Percentiles rank a stretch among this genome's conserved stretches.
Evolutionary conservation across 2,113 vertebrate genomes (phyloP).

Genomic region (Cervus canadensis): DNA sequence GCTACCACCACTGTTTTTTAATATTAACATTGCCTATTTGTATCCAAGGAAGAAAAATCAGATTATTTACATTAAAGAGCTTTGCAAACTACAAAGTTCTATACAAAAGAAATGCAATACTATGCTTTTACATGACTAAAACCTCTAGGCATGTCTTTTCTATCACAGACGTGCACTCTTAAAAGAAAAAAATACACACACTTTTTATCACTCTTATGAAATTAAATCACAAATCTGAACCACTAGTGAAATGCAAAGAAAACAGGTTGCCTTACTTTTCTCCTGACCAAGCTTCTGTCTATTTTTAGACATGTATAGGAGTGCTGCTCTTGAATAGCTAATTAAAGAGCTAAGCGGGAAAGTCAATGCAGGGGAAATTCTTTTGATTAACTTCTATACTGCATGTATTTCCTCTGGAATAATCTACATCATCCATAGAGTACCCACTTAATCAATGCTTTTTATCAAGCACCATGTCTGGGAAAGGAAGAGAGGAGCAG

Average conservation of each 20-base stretch:
- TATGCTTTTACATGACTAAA: background rate
- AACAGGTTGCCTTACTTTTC: constrained; percentile 11
- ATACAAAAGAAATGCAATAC: background rate
- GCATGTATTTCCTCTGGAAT: constrained; percentile 38
- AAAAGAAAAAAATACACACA: background rate
- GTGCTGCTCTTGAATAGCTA: constrained; percentile 64
- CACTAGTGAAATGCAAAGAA: background rate
- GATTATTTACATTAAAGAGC: background rate
- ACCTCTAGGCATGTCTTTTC: background rate
- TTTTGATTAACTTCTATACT: constrained; percentile 43
- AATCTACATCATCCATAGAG: background rate
- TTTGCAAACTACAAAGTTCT: background rate
- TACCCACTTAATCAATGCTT: background rate
- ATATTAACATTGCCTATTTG: background rate
- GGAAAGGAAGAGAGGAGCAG: background rate
- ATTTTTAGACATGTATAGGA: constrained; percentile 73
- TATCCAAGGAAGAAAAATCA: background rate
- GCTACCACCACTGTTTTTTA: background rate
- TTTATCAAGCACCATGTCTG: background rate
- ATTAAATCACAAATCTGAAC: background rate
- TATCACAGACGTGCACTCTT: background rate
- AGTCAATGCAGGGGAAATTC: constrained; percentile 33
- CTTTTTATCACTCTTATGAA: background rate
- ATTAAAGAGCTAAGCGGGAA: constrained; percentile 65
- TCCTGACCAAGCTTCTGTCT: constrained; percentile 56